Base-by-base conservation (phyloP, 2,113 vertebrate species). In the Pluvialis apricaria region DNA sequence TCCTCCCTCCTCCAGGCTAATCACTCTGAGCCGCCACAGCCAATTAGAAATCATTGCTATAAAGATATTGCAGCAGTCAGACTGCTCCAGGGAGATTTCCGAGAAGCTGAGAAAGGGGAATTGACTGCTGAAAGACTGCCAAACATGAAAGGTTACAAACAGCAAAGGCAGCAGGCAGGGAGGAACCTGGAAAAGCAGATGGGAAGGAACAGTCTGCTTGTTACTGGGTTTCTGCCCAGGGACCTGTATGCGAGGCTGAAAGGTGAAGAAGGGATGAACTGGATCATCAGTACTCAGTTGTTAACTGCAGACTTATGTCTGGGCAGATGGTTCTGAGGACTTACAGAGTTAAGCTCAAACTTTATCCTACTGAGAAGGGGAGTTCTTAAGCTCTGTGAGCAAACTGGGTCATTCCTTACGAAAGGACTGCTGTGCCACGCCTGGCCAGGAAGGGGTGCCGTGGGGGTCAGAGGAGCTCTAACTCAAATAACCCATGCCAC, bases 261-360 rank as follows among this genome's bases (percentile, higher is more conserved):
- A 57, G 72, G 65, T 76, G 34, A 78, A 51, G 26, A 29, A 61
- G 72, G 8, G 19, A 77, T 17, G 24, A 66, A 54, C 34, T 12
- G 10, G 16, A 7, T 49, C 71, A 44, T 13, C 69, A 34, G 78
- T 20, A 15, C 61, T 29, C 6, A 1, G 26, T 7, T 38, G 68
- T 3, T 10, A 49, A 34, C 38, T 24, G 89, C 80, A 69, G 61
- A 49, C 34, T 24, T 15, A 26, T 0, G 18, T 34, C 77, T 45
- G 49, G 66, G 62, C 94, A 96, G 93, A 94, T 84, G 93, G 96
- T 38, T 69, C 90, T 86, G 11, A 58, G 28, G 84, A 69, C 68
- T 95, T 87, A 91, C 4, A 21, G 57, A 34, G 73, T 82, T 96
- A 61, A 96, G 86, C 70, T 65, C 84, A 14, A 94, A 65, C 62